Conservation (phyloP, 2,888 invertebrate genomes). For the Papilio gigon region DNA sequence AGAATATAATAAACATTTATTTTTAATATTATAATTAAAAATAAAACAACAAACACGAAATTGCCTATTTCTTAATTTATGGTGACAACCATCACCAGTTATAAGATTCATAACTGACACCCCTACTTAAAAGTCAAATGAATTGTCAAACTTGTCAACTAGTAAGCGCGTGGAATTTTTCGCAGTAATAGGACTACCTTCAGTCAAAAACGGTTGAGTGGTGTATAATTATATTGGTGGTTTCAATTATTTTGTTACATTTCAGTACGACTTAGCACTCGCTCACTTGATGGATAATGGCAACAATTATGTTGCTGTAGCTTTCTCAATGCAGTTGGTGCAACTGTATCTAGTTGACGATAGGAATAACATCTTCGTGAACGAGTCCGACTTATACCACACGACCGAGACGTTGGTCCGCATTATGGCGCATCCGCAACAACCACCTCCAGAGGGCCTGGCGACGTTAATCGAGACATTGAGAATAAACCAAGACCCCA, state of each 20-base stretch:
- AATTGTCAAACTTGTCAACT: no score
- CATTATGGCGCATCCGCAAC: constrained; percentile 88
- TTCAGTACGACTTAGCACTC: constrained; percentile 89
- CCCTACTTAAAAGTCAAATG: no score
- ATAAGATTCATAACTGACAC: no score
- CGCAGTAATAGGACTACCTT: not conserved
- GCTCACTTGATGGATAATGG: constrained; percentile 94
- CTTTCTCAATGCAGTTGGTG: constrained; percentile 95
- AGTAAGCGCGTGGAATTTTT: no score
- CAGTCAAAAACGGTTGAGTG: not conserved
- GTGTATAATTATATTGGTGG: not conserved
- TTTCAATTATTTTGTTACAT: not conserved
- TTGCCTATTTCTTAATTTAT: no score
- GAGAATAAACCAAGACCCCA: constrained; percentile 87
- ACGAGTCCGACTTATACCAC: constrained; percentile 92
- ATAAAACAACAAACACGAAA: no score
- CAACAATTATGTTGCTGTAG: constrained; percentile 89
- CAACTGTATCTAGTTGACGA: constrained; percentile 94
- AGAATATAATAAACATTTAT: no score
- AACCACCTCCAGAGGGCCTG: constrained; percentile 92
- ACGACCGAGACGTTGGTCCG: constrained; percentile 92
- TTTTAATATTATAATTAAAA: no score
- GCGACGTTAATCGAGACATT: constrained; percentile 91
- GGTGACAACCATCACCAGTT: no score
- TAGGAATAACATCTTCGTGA: constrained; percentile 87